Evolutionary conservation across 2,888 invertebrate genomes (phyloP).

Genomic region (Tetragonisca angustula): DNA sequence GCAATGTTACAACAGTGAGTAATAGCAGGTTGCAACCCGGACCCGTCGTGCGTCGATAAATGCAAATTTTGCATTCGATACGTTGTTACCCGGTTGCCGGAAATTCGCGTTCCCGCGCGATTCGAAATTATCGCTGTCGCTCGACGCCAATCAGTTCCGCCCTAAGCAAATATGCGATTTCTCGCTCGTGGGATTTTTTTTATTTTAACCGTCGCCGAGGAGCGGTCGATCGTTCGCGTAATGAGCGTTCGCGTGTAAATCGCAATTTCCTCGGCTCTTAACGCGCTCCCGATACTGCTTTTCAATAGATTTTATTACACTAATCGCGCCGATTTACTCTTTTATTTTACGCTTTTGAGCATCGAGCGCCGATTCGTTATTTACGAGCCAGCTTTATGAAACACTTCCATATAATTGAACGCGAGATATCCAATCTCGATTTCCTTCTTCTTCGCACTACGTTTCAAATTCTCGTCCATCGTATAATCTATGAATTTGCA

Average conservation of each 20-base stretch:
- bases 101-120: constrained; percentile 41
- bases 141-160: not conserved
- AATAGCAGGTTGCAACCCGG: constrained; percentile 57
- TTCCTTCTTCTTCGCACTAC: too few relatives aligned
- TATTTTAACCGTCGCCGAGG: too few relatives aligned
- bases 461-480: not conserved
- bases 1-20: constrained; percentile 55
- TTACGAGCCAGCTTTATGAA: not conserved
- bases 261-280: not conserved
- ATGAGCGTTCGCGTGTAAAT: not conserved
- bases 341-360: not conserved
- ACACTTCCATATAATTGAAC: not conserved
- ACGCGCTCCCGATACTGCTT: not conserved
- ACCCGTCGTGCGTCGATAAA: constrained; percentile 42
- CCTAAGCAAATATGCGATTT: not conserved
- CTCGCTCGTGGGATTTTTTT: not conserved
- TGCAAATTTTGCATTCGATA: constrained; percentile 46
- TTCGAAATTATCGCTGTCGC: constrained; percentile 29
- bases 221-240: not conserved
- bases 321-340: not conserved
- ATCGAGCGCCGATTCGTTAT: not conserved
- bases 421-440: not conserved
- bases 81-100: constrained; percentile 38
- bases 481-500: not conserved
- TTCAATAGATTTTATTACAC: not conserved